Percentiles rank a stretch among this genome's conserved stretches.
phyloP scores from a whole-genome alignment of 2,113 vertebrate species.

The Pseudois nayaur region DNA sequence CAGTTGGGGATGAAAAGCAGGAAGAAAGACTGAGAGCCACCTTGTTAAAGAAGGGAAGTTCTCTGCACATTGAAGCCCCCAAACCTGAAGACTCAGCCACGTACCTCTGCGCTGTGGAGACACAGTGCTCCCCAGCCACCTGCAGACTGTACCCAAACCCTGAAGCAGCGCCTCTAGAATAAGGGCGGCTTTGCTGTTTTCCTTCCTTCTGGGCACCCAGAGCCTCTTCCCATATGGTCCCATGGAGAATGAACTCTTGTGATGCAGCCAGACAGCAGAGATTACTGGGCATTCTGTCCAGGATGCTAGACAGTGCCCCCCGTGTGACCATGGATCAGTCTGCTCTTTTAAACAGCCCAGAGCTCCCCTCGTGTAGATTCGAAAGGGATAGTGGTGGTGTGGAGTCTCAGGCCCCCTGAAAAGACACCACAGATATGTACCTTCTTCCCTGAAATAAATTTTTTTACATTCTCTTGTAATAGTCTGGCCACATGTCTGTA shows the following conservation, averaged over 20 bases:
- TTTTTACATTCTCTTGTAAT: background rate
- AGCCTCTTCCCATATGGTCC: background rate
- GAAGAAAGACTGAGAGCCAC: background rate
- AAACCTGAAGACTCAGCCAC: constrained; percentile 21
- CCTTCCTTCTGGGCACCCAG: background rate
- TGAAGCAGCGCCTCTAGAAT: background rate
- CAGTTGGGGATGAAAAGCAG: background rate
- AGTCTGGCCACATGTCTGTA: background rate
- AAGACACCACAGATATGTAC: background rate
- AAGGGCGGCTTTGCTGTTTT: background rate
- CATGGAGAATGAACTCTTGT: background rate
- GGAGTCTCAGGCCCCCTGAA: background rate
- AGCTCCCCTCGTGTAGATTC: background rate
- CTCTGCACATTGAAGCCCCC: background rate
- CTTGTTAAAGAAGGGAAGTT: background rate
- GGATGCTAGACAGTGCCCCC: background rate
- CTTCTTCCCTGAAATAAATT: background rate
- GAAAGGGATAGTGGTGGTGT: background rate
- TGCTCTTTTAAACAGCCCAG: background rate
- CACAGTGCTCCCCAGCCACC: background rate
- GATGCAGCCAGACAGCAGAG: background rate
- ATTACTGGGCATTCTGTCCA: too few species aligned
- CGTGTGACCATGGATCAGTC: background rate
- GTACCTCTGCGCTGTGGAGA: background rate
- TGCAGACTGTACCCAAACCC: background rate